A percentile compares a stretch with the other conserved stretches of the same genome.
Evolutionary conservation across 2,888 invertebrate species (phyloP).

Genomic region (Epinotia ramella): DNA sequence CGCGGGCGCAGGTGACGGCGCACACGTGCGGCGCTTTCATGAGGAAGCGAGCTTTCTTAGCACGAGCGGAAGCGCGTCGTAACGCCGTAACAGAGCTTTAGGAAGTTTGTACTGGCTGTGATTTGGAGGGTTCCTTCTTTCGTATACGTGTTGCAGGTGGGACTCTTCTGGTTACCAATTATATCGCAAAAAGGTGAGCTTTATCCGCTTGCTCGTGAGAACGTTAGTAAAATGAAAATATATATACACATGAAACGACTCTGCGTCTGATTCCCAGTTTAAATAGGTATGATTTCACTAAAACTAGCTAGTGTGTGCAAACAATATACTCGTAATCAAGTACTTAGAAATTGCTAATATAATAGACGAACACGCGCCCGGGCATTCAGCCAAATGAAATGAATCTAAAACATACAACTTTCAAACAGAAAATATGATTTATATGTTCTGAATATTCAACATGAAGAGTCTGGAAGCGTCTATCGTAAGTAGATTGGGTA

Average conservation of each 20-base stretch:
- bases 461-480: constrained; percentile 1
- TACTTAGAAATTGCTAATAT: constrained; percentile 15
- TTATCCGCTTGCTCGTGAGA: constrained; percentile 1
- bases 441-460: constrained; percentile 17
- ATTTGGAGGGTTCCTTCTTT: constrained; percentile 35
- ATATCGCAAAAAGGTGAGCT: neutral
- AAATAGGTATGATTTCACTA: neutral
- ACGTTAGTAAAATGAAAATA: neutral
- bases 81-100: constrained; percentile 34
- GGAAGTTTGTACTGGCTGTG: constrained; percentile 9
- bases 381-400: constrained; percentile 39
- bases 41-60: constrained; percentile 67
- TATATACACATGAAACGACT: neutral
- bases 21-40: constrained; percentile 79
- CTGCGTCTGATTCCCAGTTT: neutral
- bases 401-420: constrained; percentile 37
- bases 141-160: neutral
- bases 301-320: constrained; percentile 5
- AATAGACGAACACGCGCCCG: constrained; percentile 34
- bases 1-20: constrained; percentile 74
- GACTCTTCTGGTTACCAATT: constrained; percentile 1
- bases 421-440: constrained; percentile 33
- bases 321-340: constrained; percentile 7
- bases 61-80: constrained; percentile 65
- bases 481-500: neutral